A percentile compares a stretch with the other conserved stretches of the same genome.
Conservation (phyloP, 2,113 vertebrate species). For the Actenoides lindsayi region DNA sequence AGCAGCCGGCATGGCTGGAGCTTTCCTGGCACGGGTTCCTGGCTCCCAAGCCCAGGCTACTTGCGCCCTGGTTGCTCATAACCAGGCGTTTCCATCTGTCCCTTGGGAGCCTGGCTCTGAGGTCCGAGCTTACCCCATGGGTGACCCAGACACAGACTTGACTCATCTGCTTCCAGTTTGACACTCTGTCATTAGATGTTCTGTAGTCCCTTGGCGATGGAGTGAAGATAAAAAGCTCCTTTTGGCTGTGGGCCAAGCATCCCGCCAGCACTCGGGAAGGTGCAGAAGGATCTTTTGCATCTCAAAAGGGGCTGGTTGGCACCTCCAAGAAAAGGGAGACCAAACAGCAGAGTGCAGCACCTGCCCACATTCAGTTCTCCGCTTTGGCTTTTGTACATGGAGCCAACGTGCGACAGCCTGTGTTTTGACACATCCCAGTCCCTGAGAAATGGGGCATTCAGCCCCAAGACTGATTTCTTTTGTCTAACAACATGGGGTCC, state of each 20-base stretch:
- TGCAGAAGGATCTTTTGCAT: conserved; percentile 3
- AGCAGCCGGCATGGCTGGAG: neutral
- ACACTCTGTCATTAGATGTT: neutral
- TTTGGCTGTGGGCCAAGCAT: fast-evolving
- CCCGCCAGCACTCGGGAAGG: neutral
- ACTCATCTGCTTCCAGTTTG: neutral
- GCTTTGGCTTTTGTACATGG: neutral
- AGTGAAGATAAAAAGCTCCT: neutral
- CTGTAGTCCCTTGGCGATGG: neutral
- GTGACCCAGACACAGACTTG: neutral
- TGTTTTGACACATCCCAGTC: neutral
- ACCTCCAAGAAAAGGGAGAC: neutral
- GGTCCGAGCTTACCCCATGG: neutral
- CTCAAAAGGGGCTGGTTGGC: conserved; percentile 5
- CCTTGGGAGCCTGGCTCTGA: neutral
- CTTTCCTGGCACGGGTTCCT: neutral
- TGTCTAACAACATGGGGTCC: neutral
- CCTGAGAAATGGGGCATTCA: neutral
- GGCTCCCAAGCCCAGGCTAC: neutral
- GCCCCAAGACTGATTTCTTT: neutral
- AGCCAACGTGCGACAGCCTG: neutral
- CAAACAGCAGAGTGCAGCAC: neutral
- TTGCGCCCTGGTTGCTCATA: neutral
- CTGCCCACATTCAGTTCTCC: fast-evolving
- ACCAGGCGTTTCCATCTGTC: neutral